Evolutionary conservation across 2,888 invertebrate species (phyloP), one percentile per base, ranked within the genome.

Genomic region (Xanthia icteritia): DNA sequence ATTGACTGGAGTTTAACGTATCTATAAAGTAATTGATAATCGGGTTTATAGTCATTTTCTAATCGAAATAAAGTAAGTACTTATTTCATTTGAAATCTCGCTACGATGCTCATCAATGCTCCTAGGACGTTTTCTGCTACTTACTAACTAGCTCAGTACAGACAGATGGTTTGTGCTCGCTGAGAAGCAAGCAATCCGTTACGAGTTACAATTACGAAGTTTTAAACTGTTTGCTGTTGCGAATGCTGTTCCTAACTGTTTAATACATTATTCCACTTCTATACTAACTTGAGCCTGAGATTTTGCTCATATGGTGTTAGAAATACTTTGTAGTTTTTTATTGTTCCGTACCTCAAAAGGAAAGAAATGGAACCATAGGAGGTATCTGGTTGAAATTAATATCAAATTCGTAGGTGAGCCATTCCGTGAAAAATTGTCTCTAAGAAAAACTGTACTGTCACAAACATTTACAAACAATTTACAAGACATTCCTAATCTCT

Each of bases 161-260:
- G 48, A 27, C 60, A 51, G 5, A 13, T 54, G 60, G 31, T 51
- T 60, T 61, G 56, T 70, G 58, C 64, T 64, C n/a, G 66, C 68
- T 76, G 56, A 54, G 51, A 69, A 67, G 20, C 60, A 56, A 71
- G 58, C 64, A 69, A 65, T 68, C 81, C 83, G 68, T 77, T 83
- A 77, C n/a, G 6, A 56, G 77, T 31, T 64, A 81, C 83, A 76
- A 77, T 82, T 72, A 69, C 17, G n/a, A 76, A 45, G 54, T 56
- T 72, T 65, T 77, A 65, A 68, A 71, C 70, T 60, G 77, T 82
- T 64, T 65, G 68, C 65, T 64, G 56, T 48, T 54, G 31, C 39
- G 17, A 64, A 64, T 64, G 67, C 27, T 82, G 27, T 63, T 31
- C 1, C 8, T 76, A 72, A 77, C 71, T 72, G 83, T 72, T 51